phyloP scores from a whole-genome alignment of 1,140 invertebrate species.

The Papilio glaucus region DNA sequence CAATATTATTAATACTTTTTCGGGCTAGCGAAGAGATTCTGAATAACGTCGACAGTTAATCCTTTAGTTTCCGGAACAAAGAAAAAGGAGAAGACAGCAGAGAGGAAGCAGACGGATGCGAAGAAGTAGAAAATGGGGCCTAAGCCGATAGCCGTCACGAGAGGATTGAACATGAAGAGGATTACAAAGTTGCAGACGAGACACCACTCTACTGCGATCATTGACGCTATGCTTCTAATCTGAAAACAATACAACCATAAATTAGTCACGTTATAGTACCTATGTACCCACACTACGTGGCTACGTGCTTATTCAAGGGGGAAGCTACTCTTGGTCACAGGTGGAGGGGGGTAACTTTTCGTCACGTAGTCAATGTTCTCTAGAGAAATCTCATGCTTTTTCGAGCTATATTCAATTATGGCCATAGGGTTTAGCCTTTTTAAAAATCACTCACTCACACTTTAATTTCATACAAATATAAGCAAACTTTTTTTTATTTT shows the following conservation, averaged over 20 bases:
- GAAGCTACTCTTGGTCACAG: too few species aligned
- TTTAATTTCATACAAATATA: too few species aligned
- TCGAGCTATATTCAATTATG: too few species aligned
- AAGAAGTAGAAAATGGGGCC: constrained; percentile 82
- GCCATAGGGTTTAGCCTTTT: too few species aligned
- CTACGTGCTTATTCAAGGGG: too few species aligned
- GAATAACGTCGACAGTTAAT: constrained; percentile 86
- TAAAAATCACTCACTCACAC: too few species aligned
- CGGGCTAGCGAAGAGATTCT: constrained; percentile 34
- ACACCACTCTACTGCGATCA: constrained; percentile 55
- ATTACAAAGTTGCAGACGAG: constrained; percentile 55
- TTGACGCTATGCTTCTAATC: constrained; percentile 55
- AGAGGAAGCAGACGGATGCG: constrained; percentile 69
- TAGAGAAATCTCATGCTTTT: too few species aligned
- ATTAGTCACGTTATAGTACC: background rate
- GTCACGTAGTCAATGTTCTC: too few species aligned
- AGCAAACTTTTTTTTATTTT: too few species aligned
- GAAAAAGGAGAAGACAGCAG: constrained; percentile 80
- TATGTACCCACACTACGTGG: too few species aligned
- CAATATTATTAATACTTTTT: background rate
- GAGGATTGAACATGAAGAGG: constrained; percentile 52
- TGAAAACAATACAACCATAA: constrained; percentile 41
- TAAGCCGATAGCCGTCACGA: constrained; percentile 56
- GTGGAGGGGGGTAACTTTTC: background rate
- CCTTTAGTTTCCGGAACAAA: constrained; percentile 88